Conservation (phyloP, 1,140 invertebrate genomes). For the Temnothorax nylanderi region DNA sequence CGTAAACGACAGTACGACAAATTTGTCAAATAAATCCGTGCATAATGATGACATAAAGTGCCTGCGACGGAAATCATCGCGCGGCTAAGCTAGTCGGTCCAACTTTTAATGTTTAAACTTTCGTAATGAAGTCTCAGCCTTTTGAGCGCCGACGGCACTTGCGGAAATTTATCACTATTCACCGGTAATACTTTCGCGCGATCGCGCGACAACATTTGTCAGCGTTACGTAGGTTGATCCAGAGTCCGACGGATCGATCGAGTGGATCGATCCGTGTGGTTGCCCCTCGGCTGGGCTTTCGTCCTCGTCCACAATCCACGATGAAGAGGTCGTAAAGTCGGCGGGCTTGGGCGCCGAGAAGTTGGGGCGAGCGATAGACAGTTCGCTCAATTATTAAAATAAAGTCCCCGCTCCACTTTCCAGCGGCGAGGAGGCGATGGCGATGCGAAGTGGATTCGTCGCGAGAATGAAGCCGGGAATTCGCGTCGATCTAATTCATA, state of each 20-base stretch:
- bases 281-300: constrained; percentile 1
- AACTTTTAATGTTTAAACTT: constrained; percentile 75
- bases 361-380: constrained; percentile 44
- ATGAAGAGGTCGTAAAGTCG: constrained; percentile 29
- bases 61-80: constrained; percentile 60
- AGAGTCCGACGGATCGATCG: constrained; percentile 49
- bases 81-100: constrained; percentile 39
- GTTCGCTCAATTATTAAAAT: constrained; percentile 75
- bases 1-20: constrained; percentile 5
- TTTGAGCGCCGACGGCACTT: constrained; percentile 46
- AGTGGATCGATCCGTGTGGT: constrained; percentile 18
- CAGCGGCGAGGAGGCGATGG: not conserved
- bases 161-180: constrained; percentile 72
- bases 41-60: constrained; percentile 44
- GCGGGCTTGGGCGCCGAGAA: constrained; percentile 35
- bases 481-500: constrained; percentile 63
- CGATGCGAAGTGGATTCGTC: constrained; percentile 19
- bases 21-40: constrained; percentile 59
- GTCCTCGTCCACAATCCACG: constrained; percentile 15
- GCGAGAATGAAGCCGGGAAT: constrained; percentile 54
- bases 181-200: constrained; percentile 63
- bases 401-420: constrained; percentile 55
- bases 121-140: constrained; percentile 72
- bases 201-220: constrained; percentile 65
- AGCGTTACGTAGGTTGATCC: constrained; percentile 45